Percentiles rank a stretch among this genome's conserved stretches.
Evolutionary conservation across 53 echinoderm and acorn worm genomes (phyloP).

Genomic region (Stichopus horrens): DNA sequence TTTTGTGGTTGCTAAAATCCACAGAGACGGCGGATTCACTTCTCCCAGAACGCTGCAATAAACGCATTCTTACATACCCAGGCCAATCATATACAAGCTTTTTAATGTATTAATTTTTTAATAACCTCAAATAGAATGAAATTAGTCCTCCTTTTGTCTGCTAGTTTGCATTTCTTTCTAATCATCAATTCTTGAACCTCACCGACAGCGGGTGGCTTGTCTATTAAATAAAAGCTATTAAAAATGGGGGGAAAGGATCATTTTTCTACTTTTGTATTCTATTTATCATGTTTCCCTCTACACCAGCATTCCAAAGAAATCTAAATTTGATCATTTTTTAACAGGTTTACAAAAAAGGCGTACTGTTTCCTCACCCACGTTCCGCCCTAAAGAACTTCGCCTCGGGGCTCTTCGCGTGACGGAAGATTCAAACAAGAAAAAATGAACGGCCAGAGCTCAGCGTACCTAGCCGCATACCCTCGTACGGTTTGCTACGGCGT

Average conservation of each 20-base stretch:
- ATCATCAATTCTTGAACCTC: conserved; percentile 29
- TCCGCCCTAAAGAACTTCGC: neutral
- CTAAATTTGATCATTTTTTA: conserved; percentile 34
- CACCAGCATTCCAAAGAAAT: conserved; percentile 25
- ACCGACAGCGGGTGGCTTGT: conserved; percentile 39
- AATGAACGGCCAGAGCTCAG: neutral
- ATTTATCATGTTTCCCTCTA: conserved; percentile 15
- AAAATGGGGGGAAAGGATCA: neutral
- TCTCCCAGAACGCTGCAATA: neutral
- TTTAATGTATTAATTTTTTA: neutral
- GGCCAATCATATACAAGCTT: neutral
- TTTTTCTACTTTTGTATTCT: conserved; percentile 5
- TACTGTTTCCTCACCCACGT: neutral
- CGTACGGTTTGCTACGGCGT: neutral
- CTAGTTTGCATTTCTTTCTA: neutral
- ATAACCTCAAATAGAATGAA: neutral
- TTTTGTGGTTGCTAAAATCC: too few species aligned
- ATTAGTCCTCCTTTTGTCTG: conserved; percentile 18
- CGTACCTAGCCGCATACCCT: neutral
- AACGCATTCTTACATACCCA: neutral
- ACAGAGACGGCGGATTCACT: too few species aligned
- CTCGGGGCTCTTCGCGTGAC: neutral
- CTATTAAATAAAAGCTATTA: neutral
- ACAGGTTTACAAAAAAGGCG: conserved; percentile 18
- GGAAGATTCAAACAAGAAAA: neutral